Base-by-base conservation (phyloP, 2,797 vertebrate species). In the Myotis pilosus region DNA sequence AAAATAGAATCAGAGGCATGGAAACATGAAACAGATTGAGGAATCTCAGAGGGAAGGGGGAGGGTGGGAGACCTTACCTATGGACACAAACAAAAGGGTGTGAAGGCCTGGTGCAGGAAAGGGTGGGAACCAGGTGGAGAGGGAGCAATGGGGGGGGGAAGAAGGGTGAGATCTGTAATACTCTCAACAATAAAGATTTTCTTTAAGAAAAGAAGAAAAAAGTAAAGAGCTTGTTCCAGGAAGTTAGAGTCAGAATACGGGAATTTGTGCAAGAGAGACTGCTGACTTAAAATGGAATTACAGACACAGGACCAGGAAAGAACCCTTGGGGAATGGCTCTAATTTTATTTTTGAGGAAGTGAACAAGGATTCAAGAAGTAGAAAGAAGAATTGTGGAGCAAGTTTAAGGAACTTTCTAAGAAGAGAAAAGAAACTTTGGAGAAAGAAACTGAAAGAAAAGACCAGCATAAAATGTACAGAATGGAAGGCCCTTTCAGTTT, bases 271-370 rank as follows among this genome's bases (percentile, higher is more conserved):
- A 66, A 55, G 12, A 57, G 8, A 92, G 16, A 22, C n/a, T n/a
- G 19, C 30, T 57, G 53, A 95, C 60, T 47, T 49, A 47, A 44
- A 72, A 55, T 36, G 25, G 9, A 88, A 33, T 68, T 53, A 76
- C 11, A 33, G 47, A 36, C 53, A 38, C 2, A 57, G 41, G 36
- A 55, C 25, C 8, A 55, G 33, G 8, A n/a, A 85, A 92, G 41
- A 83, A 49, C 41, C 4, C 16, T 16, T 8, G 20, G 15, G 10
- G 36, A 72, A 60, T 6, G 23, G 5, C 6, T 81, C 13, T 57
- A 25, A 25, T 88, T 64, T 87, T 87, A 89, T 74, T 89, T 97
- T 83, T 91, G 83, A 96, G 76, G 71, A 96, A 94, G 76, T 93
- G 53, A 95, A 69, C 16, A 81, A 83, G 66, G 44, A 87, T 74